Evolutionary conservation across 2,888 invertebrate genomes (phyloP).

Genomic region (Aradus depressus): DNA sequence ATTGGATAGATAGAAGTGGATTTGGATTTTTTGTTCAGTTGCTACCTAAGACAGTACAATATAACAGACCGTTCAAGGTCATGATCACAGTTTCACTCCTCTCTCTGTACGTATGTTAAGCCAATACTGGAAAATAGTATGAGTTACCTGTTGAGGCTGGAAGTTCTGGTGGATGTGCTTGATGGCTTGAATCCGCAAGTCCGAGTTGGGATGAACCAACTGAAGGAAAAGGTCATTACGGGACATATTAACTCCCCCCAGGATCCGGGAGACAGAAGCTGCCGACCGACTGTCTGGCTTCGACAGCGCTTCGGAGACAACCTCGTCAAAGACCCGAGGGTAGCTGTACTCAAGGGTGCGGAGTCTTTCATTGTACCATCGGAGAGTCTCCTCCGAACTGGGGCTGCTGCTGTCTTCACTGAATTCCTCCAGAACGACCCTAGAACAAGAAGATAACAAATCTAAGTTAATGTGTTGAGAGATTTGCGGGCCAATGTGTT

Average conservation of each 20-base stretch:
- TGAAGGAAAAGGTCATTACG: constrained; percentile 26
- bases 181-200: constrained; percentile 24
- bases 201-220: constrained; percentile 52
- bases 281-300: constrained; percentile 19
- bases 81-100: too few species aligned
- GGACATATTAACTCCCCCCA: constrained; percentile 26
- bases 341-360: constrained; percentile 56
- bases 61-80: too few species aligned
- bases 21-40: too few species aligned
- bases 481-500: too few species aligned
- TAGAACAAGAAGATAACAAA: neutral
- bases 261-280: constrained; percentile 20
- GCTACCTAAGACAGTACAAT: too few species aligned
- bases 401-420: constrained; percentile 10
- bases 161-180: constrained; percentile 21
- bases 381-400: constrained; percentile 14
- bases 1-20: too few species aligned
- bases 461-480: neutral
- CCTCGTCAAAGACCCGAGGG: constrained; percentile 55
- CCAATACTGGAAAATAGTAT: neutral
- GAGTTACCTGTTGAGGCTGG: constrained; percentile 24
- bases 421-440: constrained; percentile 22
- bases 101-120: neutral
- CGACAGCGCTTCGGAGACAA: constrained; percentile 29
- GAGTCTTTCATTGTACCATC: constrained; percentile 45